Evolutionary conservation across 2,797 vertebrate species (phyloP), one percentile per base, ranked within the genome.

Genomic region (Smutsia gigantea): DNA sequence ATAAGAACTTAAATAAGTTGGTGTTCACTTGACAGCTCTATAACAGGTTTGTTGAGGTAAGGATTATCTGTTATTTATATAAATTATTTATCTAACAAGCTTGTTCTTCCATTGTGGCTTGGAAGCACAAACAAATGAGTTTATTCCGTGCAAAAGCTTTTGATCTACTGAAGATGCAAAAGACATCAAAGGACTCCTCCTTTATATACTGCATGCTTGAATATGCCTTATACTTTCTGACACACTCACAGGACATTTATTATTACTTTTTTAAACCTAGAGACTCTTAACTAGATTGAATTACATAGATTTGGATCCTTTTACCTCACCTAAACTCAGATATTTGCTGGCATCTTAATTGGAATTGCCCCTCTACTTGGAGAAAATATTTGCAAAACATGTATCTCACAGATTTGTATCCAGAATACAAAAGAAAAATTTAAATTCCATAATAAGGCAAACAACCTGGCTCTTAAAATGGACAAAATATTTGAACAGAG

Each of bases 361-460:
- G 10, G 23, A 71, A 77, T 39, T 86, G 27, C 34, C 87, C 69
- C 14, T 92, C 49, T 68, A n/a, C 42, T 71, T 85, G n/a, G 69
- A 87, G n/a, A 92, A 95, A 90, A 89, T 77, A 51, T 55, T 90
- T 81, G 25, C 34, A 81, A 87, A 91, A 75, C 27, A 66, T 39
- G 37, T 12, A 68, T n/a, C 55, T 86, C 42, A 86, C 55, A 69
- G 25, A 86, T 18, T 64, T 5, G 9, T 57, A 83, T 29, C 6
- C 39, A 34, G 25, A 81, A 68, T 37, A 78, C 19, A 87, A n/a
- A 49, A 95, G 31, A 92, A 39, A 75, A 75, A 10, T 46, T 82
- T 53, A 63, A 95, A 75, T 10, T 83, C 75, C 23, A n/a, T 51
- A 74, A 29, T 39, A 85, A 59, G 55, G 51, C 27, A 86, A 85